Evolutionary conservation across 1,140 invertebrate genomes (phyloP).

Genomic region (Helicoverpa armigera): DNA sequence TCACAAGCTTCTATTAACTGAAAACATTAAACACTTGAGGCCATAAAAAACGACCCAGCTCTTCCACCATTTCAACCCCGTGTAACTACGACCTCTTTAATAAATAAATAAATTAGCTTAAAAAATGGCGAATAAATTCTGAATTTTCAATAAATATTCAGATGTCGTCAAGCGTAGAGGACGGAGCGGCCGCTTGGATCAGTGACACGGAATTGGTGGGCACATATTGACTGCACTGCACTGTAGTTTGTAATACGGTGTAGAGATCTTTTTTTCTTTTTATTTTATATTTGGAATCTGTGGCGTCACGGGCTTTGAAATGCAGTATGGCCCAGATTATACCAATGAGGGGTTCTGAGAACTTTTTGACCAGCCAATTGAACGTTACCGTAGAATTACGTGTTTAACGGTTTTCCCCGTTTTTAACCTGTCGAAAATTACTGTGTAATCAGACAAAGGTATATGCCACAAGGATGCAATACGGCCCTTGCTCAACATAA

Average conservation of each 20-base stretch:
- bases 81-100: background rate
- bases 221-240: slow-evolving; percentile 73
- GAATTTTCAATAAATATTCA: slow-evolving; percentile 55
- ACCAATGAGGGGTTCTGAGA: too few relatives aligned
- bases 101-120: background rate
- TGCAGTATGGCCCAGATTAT: background rate
- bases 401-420: too few relatives aligned
- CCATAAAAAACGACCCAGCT: too few relatives aligned
- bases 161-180: slow-evolving; percentile 85
- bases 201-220: slow-evolving; percentile 85
- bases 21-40: too few relatives aligned
- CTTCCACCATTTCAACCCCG: too few relatives aligned
- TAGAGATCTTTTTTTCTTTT: slow-evolving; percentile 59
- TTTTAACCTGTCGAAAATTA: too few relatives aligned
- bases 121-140: background rate
- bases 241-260: slow-evolving; percentile 61
- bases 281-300: slow-evolving; percentile 43
- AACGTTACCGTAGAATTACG: too few relatives aligned
- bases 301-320: slow-evolving; percentile 43
- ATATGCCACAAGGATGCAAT: too few relatives aligned
- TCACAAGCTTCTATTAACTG: too few relatives aligned
- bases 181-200: slow-evolving; percentile 80
- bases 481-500: too few relatives aligned
- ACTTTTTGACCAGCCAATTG: too few relatives aligned
- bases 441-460: too few relatives aligned